Evolutionary conservation across 2,113 vertebrate species (phyloP), one percentile per base, ranked within the genome.

Genomic region (Chloebia gouldiae): DNA sequence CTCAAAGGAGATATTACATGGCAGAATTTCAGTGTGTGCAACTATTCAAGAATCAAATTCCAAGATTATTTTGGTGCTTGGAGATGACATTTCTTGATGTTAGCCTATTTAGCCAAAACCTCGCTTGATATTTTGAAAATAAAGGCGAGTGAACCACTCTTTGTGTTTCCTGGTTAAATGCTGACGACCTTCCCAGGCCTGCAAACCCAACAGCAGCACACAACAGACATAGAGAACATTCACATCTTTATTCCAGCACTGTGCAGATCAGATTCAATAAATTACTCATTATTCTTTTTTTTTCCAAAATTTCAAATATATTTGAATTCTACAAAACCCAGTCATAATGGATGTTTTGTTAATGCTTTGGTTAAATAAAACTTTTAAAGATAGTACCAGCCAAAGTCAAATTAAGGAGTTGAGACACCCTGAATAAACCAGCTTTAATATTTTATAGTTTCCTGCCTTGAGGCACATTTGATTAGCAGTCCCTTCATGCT

Each of bases 401-500:
- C 72, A 76, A 95, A 95, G 44, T 57, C 54, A 56, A 91, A 54
- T 18, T 44, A 60, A 65, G 87, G 93, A 90, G 86, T 35, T 24
- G 72, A 91, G 75, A 81, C 10, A 68, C 37, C 19, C 18, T 85
- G 86, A 88, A 85, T 89, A 95, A 92, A 39, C 40, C 65, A 78
- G 30, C 33, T 78, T 70, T 96, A 78, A 80, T 96, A 91, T 92
- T 92, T 81, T 61, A 73, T 37, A 70, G 33, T 60, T 53, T 94
- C 60, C 76, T 95, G 82, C 31, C 78, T 92, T 81, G 51, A 85
- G 88, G 73, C 69, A 92, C 37, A 68, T 90, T 95, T 95, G 81
- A 96, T 96, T 91, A 93, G 44, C 69, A 91, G 47, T 82, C 76
- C 18, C 40, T 91, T 89, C 79, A 82, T 81, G 75, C 40, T 90